Conservation (phyloP, 2,797 vertebrate genomes). For the Chrosomus eos region DNA sequence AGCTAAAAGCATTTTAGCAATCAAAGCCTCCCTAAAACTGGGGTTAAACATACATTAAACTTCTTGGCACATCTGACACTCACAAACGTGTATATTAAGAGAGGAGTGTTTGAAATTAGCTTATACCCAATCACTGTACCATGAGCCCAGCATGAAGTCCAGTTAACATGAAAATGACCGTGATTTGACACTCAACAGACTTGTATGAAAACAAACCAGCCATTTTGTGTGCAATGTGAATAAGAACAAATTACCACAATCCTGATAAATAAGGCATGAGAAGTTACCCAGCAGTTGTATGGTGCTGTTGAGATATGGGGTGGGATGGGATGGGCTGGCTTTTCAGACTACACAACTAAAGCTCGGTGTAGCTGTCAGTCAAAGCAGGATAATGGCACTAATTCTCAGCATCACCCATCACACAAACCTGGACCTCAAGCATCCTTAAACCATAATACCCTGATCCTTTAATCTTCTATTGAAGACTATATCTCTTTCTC, state of each 20-base stretch:
- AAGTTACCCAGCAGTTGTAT: neutral
- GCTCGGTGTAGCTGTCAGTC: conserved; percentile 28
- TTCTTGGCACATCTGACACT: neutral
- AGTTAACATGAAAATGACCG: neutral
- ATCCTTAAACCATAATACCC: conserved; percentile 10
- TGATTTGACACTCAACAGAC: neutral
- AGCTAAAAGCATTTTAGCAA: neutral
- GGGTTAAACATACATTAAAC: neutral
- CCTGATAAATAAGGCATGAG: neutral
- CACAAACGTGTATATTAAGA: neutral
- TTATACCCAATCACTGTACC: neutral
- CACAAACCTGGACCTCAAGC: neutral
- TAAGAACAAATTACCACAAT: neutral
- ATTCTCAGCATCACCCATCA: conserved; percentile 31
- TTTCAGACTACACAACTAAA: neutral
- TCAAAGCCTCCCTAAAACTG: neutral
- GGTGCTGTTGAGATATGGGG: neutral
- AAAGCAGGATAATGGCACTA: conserved; percentile 12
- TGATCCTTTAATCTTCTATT: neutral
- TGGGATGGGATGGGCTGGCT: neutral
- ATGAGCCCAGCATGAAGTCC: neutral
- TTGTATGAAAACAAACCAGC: neutral
- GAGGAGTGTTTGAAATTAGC: neutral
- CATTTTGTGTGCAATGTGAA: neutral
- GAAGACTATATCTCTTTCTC: neutral